Evolutionary conservation across 2,113 vertebrate genomes (phyloP).

Genomic region (Climacteris rufus): DNA sequence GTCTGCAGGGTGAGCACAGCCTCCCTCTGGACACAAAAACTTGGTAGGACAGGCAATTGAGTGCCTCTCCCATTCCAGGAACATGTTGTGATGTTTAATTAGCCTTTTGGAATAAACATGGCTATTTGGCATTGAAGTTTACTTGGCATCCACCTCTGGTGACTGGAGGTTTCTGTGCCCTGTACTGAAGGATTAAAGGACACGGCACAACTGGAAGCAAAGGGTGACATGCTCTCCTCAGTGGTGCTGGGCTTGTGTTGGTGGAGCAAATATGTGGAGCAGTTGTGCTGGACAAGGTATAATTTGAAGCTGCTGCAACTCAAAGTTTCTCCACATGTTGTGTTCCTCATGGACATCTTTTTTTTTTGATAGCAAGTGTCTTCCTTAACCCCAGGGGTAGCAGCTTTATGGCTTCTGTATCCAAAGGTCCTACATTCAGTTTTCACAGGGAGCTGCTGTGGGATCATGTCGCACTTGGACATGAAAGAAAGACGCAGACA

Average conservation of each 20-base stretch:
- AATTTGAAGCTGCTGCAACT: neutral
- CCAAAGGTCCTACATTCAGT: neutral
- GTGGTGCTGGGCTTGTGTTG: rapidly evolving
- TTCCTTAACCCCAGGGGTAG: neutral
- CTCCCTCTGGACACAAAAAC: neutral
- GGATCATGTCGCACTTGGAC: too few species aligned
- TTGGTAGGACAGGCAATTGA: rapidly evolving
- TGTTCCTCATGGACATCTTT: neutral
- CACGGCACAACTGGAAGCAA: neutral
- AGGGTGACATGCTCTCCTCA: neutral
- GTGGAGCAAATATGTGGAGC: neutral
- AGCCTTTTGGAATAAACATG: neutral
- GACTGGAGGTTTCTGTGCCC: neutral
- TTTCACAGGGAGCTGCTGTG: neutral
- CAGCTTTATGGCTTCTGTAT: neutral
- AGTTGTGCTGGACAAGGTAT: neutral
- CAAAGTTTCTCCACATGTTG: neutral
- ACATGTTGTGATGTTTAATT: neutral
- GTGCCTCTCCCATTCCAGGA: neutral
- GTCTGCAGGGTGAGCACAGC: neutral
- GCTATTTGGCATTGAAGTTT: neutral
- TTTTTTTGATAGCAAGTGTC: neutral
- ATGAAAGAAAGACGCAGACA: too few species aligned
- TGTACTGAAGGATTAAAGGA: neutral
- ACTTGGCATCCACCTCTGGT: neutral